Evolutionary conservation across 2,888 invertebrate species (phyloP).

Genomic region (Marasmarcha lunaedactyla): DNA sequence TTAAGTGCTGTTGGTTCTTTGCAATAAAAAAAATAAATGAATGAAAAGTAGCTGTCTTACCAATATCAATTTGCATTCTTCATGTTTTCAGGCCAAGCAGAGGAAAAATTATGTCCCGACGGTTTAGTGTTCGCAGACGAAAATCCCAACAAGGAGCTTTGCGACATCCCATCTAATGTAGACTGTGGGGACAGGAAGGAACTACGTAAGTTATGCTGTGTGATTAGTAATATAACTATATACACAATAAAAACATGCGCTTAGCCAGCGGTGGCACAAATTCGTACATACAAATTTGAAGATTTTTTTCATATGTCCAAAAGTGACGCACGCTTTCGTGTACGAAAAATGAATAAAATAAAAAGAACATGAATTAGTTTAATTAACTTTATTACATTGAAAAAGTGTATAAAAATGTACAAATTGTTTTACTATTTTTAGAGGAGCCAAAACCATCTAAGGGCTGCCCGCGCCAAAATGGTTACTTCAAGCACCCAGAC

Average conservation of each 20-base stretch:
- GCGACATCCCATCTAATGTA: conserved; percentile 82
- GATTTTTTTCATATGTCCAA: no score
- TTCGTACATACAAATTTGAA: no score
- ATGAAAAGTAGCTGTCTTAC: no score
- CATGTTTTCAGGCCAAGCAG: no score
- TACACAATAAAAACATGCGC: not conserved
- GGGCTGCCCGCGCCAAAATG: conserved; percentile 82
- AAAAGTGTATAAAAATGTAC: no score
- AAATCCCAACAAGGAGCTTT: conserved; percentile 78
- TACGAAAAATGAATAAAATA: no score
- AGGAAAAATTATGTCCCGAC: conserved; percentile 80
- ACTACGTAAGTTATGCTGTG: conserved; percentile 74
- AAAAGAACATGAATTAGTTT: no score
- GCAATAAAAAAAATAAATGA: no score
- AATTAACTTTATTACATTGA: no score
- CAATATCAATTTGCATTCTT: no score
- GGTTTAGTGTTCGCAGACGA: conserved; percentile 82
- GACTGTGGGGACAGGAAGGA: conserved; percentile 81
- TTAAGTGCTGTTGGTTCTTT: no score
- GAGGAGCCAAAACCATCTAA: conserved; percentile 80
- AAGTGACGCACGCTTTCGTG: no score
- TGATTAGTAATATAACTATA: not conserved
- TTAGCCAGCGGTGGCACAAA: not conserved
- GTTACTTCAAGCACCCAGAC: conserved; percentile 82
- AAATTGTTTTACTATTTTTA: conserved; percentile 33